Conservation (phyloP, 2,888 invertebrate species). For the Ochropacha duplaris region DNA sequence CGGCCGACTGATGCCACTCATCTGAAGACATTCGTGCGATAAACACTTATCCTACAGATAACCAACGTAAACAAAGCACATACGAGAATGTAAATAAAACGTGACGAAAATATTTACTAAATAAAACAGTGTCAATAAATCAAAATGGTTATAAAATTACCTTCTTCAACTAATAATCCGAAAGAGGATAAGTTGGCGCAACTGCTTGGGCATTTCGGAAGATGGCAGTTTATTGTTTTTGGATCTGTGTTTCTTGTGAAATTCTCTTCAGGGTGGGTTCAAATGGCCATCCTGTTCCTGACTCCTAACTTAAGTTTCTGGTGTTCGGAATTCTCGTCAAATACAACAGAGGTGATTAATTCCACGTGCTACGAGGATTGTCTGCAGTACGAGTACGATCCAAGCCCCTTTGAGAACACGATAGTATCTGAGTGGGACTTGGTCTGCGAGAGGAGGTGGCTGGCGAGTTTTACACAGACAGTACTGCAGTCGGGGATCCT, state of each 20-base stretch:
- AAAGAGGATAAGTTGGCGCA: slow-evolving; percentile 63
- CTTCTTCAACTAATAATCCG: slow-evolving; percentile 27
- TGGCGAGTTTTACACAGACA: slow-evolving; percentile 88
- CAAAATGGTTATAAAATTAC: slow-evolving; percentile 55
- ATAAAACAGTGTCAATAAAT: not conserved
- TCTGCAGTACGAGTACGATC: slow-evolving; percentile 82
- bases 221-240: slow-evolving; percentile 87
- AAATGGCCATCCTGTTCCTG: slow-evolving; percentile 88
- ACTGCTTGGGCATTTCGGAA: slow-evolving; percentile 80
- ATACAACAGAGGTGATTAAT: slow-evolving; percentile 43
- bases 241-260: slow-evolving; percentile 86
- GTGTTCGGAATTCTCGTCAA: slow-evolving; percentile 66
- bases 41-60: not conserved
- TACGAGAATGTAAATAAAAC: not conserved
- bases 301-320: slow-evolving; percentile 84
- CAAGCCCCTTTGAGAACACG: slow-evolving; percentile 85
- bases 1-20: not conserved
- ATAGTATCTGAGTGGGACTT: slow-evolving; percentile 90
- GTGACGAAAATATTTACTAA: not conserved
- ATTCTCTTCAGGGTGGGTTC: slow-evolving; percentile 90
- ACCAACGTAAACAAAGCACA: no score
- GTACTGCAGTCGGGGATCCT: slow-evolving; percentile 89
- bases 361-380: slow-evolving; percentile 81
- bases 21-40: not conserved
- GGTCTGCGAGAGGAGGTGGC: slow-evolving; percentile 85